These are phyloP conservation scores for Heptranchias perlo DNA, from an alignment of 2,113 vertebrate genomes.

Conservation along the genomic window DNA sequence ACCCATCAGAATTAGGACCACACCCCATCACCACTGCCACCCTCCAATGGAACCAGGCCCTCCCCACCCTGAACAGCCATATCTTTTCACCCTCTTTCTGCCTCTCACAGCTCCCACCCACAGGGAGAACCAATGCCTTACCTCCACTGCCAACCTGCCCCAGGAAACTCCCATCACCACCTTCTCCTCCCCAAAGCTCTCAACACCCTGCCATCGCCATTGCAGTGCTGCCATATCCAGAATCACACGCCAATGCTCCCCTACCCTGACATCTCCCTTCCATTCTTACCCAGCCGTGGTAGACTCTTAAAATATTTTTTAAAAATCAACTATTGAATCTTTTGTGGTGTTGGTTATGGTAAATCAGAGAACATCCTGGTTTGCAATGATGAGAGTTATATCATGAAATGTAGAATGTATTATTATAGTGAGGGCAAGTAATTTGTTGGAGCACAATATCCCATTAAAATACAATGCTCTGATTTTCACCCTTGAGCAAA, in stretches of 20 bases:
- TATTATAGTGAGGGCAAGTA: background rate
- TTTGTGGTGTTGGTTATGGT: background rate
- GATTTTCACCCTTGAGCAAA: background rate
- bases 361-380: background rate
- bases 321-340: background rate
- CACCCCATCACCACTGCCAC: no score
- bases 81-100: background rate
- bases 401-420: background rate
- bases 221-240: background rate
- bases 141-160: background rate
- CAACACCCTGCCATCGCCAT: background rate
- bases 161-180: background rate
- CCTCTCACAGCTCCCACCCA: background rate
- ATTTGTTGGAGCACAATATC: background rate
- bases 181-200: background rate
- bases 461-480: background rate
- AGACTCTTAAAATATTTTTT: background rate
- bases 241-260: background rate
- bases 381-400: background rate
- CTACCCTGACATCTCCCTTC: background rate
- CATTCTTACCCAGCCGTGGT: background rate
- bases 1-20: no score
- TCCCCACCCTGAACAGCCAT: background rate
- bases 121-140: background rate
- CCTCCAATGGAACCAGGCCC: no score